Conservation (phyloP, 2,797 vertebrate genomes). For the Parambassis ranga region DNA sequence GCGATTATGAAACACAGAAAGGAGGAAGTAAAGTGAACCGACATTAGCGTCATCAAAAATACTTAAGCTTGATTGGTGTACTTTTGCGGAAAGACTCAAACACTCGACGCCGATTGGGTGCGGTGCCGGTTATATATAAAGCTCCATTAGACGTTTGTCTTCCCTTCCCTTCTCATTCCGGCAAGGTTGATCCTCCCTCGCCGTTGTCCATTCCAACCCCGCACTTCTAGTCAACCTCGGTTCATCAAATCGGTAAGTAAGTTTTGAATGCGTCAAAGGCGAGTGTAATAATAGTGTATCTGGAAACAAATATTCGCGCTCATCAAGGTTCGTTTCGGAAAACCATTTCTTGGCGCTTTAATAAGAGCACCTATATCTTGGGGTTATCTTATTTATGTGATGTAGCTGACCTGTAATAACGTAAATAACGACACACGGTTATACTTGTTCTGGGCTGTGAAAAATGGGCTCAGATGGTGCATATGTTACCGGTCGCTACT, state of each 20-base stretch:
- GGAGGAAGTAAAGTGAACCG: not conserved
- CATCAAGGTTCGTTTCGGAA: too few species aligned
- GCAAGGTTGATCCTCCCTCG: constrained; percentile 38
- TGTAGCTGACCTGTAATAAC: too few species aligned
- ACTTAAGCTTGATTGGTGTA: constrained; percentile 53
- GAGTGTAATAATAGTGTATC: too few species aligned
- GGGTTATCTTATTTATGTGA: too few species aligned
- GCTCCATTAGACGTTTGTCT: fast-evolving
- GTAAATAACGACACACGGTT: too few species aligned
- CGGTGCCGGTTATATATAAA: constrained; percentile 59
- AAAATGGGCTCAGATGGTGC: not conserved
- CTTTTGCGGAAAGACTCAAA: not conserved
- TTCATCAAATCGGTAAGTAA: constrained; percentile 47
- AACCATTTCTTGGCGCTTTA: too few species aligned
- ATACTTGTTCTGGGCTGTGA: not conserved
- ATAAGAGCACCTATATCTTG: too few species aligned
- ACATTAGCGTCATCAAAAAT: not conserved
- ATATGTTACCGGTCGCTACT: not conserved
- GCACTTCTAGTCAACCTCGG: constrained; percentile 1
- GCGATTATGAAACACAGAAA: constrained; percentile 26
- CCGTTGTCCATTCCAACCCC: constrained; percentile 6
- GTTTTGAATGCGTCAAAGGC: fast-evolving
- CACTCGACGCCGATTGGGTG: constrained; percentile 71
- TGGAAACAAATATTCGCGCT: too few species aligned
- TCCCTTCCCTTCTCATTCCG: constrained; percentile 55